Base-by-base conservation (phyloP, 2,888 invertebrate species). In the Ethmia dodecea region DNA sequence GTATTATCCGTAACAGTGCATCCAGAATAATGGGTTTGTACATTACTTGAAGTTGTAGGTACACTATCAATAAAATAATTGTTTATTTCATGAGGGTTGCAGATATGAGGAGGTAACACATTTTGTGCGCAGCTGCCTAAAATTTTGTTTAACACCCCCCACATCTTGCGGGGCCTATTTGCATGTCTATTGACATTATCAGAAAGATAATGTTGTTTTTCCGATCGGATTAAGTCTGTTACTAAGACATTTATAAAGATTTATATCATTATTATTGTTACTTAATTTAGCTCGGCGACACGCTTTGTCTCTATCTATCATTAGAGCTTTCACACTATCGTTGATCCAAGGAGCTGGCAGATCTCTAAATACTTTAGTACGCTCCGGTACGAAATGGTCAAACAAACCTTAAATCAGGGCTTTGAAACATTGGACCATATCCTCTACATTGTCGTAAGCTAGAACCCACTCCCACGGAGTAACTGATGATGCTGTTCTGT, bases 311-410 rank as follows among this genome's bases (percentile, higher is more conserved):
- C 35, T 16, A 13, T 35, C 35, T 0, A 6, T 13, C 13, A 15
- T 11, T 13, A 35, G n/a, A 1, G 27, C 18, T 24, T 16, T 30
- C 5, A 35, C 27, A 6, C 10, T 31, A 10, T 35, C 35, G 3
- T 30, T 35, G 3, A 35, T n/a, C 35, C 35, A 35, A 2, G 30
- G 31, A 2, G 31, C 18, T 5, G 30, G 31, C 2, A 28, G 35
- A 2, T 26, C 5, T n/a, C 11, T 27, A 14, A 30, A 35, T 9
- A 12, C 11, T 27, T 10, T 26, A 14, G 35, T 35, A 4, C 20
- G n/a, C 1, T 24, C n/a, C 1, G 35, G 31, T 2, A 10, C 31
- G 15, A 30, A 35, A 20, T 30, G 30, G 27, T 35, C 31, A 20
- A 31, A 35, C n/a, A 35, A 27, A 26, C 13, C 26, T 3, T 26